A percentile compares a stretch with the other conserved stretches of the same genome.
Conservation (phyloP, 2,888 invertebrate species). For the Mythimna lalbum region DNA sequence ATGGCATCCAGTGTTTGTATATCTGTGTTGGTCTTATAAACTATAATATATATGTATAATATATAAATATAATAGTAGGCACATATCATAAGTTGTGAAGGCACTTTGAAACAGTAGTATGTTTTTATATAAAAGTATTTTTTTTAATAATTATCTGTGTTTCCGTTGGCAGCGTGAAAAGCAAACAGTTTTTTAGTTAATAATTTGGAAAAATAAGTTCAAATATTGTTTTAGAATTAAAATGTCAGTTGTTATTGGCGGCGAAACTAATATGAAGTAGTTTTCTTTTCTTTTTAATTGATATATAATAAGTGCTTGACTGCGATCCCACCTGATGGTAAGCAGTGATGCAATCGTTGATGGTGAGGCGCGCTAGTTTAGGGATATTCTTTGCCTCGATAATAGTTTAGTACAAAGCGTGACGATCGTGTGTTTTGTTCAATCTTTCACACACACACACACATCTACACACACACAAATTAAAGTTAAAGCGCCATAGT, state of each 20-base stretch:
- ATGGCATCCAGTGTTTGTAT: slow-evolving; percentile 52
- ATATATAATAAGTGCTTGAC: too few relatives aligned
- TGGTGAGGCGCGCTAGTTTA: too few relatives aligned
- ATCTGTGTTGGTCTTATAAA: slow-evolving; percentile 58
- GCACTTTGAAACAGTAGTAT: slow-evolving; percentile 70
- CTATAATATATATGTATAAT: slow-evolving; percentile 56
- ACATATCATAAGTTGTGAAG: slow-evolving; percentile 71
- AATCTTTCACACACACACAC: too few relatives aligned
- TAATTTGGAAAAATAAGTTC: slow-evolving; percentile 32
- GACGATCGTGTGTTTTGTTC: too few relatives aligned
- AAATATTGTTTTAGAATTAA: background rate
- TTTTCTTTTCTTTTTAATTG: too few relatives aligned
- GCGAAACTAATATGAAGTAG: background rate
- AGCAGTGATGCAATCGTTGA: too few relatives aligned
- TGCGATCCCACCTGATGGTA: too few relatives aligned
- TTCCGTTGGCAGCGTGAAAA: slow-evolving; percentile 84
- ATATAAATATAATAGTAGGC: slow-evolving; percentile 61
- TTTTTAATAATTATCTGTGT: slow-evolving; percentile 74
- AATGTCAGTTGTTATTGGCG: slow-evolving; percentile 1
- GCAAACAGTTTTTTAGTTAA: slow-evolving; percentile 65
- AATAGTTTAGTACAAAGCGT: too few relatives aligned
- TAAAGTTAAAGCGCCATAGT: too few relatives aligned
- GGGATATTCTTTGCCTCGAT: too few relatives aligned
- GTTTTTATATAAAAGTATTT: slow-evolving; percentile 58
- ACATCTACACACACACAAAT: too few relatives aligned